phyloP scores from a whole-genome alignment of 2,797 vertebrate genomes.

The Tenualosa thibaudeaui region DNA sequence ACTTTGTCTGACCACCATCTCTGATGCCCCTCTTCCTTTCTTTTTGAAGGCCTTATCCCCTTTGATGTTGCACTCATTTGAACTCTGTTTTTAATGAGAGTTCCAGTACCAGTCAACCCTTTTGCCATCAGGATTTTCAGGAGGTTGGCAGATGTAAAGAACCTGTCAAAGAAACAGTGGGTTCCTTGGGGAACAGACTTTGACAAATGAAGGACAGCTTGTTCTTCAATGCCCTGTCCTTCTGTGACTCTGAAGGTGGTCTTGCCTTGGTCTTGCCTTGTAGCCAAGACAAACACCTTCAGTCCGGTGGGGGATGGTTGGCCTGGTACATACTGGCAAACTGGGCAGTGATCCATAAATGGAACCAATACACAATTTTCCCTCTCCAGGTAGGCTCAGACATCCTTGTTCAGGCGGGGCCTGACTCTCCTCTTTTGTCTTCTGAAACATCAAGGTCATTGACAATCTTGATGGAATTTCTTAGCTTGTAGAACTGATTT shows the following conservation, averaged over 20 bases:
- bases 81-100: background rate
- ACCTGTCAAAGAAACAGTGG: too few relatives aligned
- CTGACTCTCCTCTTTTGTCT: too few relatives aligned
- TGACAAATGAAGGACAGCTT: conserved; percentile 24
- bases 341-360: background rate
- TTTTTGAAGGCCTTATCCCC: background rate
- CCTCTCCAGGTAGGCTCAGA: too few relatives aligned
- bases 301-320: background rate
- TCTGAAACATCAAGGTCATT: too few relatives aligned
- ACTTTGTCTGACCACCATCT: background rate
- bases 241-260: conserved; percentile 9
- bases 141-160: too few relatives aligned
- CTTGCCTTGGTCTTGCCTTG: conserved; percentile 5
- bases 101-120: background rate
- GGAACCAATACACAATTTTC: too few relatives aligned
- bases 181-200: too few relatives aligned
- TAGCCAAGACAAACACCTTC: background rate
- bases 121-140: too few relatives aligned
- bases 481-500: too few relatives aligned
- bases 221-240: background rate
- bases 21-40: conserved; percentile 20
- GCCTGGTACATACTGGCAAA: background rate
- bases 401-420: too few relatives aligned
- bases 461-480: too few relatives aligned
- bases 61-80: background rate